These are phyloP conservation scores for Centruroides vittatus DNA, from an alignment of 1,140 invertebrate species.

Conservation along the genomic window DNA sequence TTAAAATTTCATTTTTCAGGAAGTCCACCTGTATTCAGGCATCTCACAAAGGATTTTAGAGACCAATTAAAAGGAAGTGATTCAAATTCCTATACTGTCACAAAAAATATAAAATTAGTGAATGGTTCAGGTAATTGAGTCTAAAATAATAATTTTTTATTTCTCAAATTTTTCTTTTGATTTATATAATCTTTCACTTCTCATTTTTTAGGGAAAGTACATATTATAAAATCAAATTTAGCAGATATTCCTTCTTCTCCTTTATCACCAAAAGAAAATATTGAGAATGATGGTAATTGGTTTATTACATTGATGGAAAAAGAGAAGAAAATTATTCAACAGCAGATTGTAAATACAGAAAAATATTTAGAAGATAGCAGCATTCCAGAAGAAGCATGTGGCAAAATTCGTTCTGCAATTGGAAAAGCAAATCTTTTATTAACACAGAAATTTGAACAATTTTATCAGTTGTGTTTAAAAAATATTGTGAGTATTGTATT, in stretches of 20 bases:
- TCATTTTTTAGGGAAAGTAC: too few relatives aligned
- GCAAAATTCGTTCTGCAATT: constrained; percentile 66
- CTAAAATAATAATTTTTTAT: too few relatives aligned
- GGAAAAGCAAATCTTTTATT: constrained; percentile 81
- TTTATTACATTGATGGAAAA: constrained; percentile 52
- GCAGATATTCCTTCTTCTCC: too few relatives aligned
- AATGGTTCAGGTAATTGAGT: too few relatives aligned
- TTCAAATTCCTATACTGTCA: not conserved
- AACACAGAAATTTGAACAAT: constrained; percentile 88
- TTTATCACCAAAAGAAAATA: too few relatives aligned
- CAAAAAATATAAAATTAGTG: too few relatives aligned
- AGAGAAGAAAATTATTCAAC: constrained; percentile 51
- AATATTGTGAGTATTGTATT: constrained; percentile 53
- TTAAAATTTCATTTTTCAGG: not conserved
- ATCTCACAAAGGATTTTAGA: constrained; percentile 65
- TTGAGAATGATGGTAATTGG: constrained; percentile 52
- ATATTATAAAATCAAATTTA: too few relatives aligned
- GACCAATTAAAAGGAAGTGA: constrained; percentile 58
- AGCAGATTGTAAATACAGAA: constrained; percentile 49
- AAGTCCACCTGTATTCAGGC: constrained; percentile 50
- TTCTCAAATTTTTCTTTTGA: too few relatives aligned
- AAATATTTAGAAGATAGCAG: constrained; percentile 41
- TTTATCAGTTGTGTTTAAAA: constrained; percentile 66
- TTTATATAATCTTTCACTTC: too few relatives aligned
- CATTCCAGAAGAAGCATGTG: constrained; percentile 60